Base-by-base conservation (phyloP, 2,797 vertebrate genomes). In the Cephalopachus bancanus region DNA sequence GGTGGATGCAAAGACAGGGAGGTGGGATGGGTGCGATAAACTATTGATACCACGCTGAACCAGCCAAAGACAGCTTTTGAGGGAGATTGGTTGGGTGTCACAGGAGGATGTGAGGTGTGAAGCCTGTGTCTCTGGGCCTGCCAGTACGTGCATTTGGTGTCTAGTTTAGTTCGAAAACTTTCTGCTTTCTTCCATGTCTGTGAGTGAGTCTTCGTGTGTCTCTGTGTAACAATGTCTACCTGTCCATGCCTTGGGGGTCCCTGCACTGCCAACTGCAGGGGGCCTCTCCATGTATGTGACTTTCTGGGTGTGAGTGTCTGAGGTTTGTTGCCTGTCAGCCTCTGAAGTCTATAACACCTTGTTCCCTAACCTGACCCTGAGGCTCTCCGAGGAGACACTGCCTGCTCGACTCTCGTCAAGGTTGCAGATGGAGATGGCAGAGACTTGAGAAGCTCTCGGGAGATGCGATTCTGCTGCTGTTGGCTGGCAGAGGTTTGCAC, bases 341-440 rank as follows among this genome's bases (percentile, higher is more conserved):
- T 96, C 84, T 76, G 60, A 59, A 24, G 28, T 64, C 83, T 71
- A 1, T 88, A 78, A 90, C 72, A 59, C 62, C 53, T 57, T 44
- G 62, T 49, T 81, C 67, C 67, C 37, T 22, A 55, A 86, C 15
- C 44, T 83, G 72, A 51, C 22, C n/a, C 24, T 4, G 53, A 59
- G 64, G 91, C 51, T 92, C 92, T 83, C 2, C 0, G 33, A 67
- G 94, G 83, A 88, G 67, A 90, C 69, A 64, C 84, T 95, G 92
- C 87, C 76, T 10, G 26, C 12, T 96, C 53, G 0, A 1, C 20
- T 94, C 78, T 79, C 0, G 0, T 83, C 93, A 89, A n/a, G 64
- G 9, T 10, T 7, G 33, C 5, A 10, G 76, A 64, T 37, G 44
- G 86, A 37, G 20, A 28, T 12, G n/a, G 22, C 28, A 20, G 85